Evolutionary conservation across 2,888 invertebrate genomes (phyloP), one percentile per base, ranked within the genome.

Genomic region (Dorcus parallelipipedus): DNA sequence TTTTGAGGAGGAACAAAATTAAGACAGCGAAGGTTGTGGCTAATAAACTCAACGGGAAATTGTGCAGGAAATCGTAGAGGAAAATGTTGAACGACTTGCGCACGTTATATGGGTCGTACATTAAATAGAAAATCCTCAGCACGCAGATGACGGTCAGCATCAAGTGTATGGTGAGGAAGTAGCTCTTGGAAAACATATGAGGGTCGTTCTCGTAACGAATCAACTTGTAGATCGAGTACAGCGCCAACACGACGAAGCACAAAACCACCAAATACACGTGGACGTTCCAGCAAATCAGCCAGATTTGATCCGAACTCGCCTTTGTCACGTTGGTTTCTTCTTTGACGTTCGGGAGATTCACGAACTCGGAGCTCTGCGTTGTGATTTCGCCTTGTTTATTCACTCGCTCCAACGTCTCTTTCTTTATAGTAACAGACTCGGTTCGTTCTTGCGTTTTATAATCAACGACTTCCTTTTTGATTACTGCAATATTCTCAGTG

Each of bases 91-190:
- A 84, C 0, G 90, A 90, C 60, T 85, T 85, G 61, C 88, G 87
- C n/a, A 91, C 86, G 73, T 95, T 95, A 75, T 96, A 96, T 0
- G 94, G 93, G 78, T 96, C 96, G 73, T 94, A 91, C 68, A 94
- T 90, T 67, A 96, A 83, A 73, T 93, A 95, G 69, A 93, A 89
- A 68, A 93, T 91, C 51, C 93, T 84, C 72, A 92, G 81, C 14
- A 89, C 84, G 73, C 95, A 93, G 45, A 95, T 88, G 9, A 89
- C 82, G 8, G 94, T 90, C 55, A 96, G 79, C 66, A 95, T 86
- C 50, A 92, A 78, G 78, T 95, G 93, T 20, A 95, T 84, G 40
- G 91, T 89, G 26, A 95, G 83, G 76, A 95, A 95, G 76, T 95
- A 95, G 58, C 91, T 90, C 73, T 91, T 91, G 2, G 91, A 89